phyloP scores from a whole-genome alignment of 2,797 vertebrate species.

The Ciconia nigra region DNA sequence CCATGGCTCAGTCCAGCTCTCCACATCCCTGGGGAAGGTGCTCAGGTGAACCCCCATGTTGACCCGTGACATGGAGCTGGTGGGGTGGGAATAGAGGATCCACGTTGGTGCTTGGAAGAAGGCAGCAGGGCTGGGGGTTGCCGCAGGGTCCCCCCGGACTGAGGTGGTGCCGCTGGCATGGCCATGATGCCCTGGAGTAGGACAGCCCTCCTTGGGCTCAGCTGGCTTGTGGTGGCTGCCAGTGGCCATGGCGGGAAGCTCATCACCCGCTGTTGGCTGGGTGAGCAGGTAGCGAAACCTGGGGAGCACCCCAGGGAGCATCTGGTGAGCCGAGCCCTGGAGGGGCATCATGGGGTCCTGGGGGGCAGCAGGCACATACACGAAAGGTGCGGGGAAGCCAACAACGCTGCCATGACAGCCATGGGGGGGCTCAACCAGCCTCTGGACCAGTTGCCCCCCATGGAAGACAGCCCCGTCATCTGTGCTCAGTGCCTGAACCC shows the following conservation, averaged over 20 bases:
- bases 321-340: fast-evolving
- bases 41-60: conserved; percentile 89
- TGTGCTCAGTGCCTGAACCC: conserved; percentile 89
- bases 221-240: background rate
- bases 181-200: background rate
- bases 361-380: background rate
- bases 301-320: background rate
- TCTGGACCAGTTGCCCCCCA: conserved; percentile 84
- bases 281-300: background rate
- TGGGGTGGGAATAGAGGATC: conserved; percentile 91
- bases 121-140: background rate
- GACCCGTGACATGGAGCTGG: conserved; percentile 77
- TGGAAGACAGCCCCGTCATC: conserved; percentile 85
- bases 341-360: fast-evolving
- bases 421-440: conserved; percentile 83
- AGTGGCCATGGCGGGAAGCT: fast-evolving
- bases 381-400: conserved; percentile 83
- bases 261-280: fast-evolving
- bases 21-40: conserved; percentile 83
- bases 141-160: background rate
- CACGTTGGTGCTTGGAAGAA: conserved; percentile 85
- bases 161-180: fast-evolving
- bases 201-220: fast-evolving
- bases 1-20: conserved; percentile 92
- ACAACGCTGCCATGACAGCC: conserved; percentile 93